These are phyloP conservation scores for Corella eumyota DNA, from an alignment of 23 tunicate genomes.

Conservation along the genomic window DNA sequence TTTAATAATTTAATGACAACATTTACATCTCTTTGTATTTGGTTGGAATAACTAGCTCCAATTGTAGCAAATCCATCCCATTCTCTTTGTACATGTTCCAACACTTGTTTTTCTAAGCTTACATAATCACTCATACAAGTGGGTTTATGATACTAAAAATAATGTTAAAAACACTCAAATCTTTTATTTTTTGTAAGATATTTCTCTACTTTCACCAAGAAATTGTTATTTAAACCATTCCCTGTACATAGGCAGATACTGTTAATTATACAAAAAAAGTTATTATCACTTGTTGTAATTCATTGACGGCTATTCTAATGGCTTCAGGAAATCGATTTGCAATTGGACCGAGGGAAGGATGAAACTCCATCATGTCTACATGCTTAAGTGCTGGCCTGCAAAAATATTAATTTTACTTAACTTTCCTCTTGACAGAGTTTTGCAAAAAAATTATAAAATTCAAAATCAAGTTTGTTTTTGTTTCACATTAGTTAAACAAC, in stretches of 20 bases:
- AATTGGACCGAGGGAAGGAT: conserved; percentile 50
- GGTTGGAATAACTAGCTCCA: conserved; percentile 39
- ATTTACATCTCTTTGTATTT: conserved; percentile 45
- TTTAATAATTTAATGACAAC: no score
- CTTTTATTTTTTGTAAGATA: no score
- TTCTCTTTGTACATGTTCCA: conserved; percentile 59
- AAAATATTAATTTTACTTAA: background rate
- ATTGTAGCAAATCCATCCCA: conserved; percentile 62
- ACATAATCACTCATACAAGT: conserved; percentile 21
- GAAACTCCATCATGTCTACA: conserved; percentile 78
- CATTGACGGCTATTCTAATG: conserved; percentile 11
- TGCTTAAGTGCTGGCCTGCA: conserved; percentile 62
- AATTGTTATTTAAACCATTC: no score
- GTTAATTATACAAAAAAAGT: no score
- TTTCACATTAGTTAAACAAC: background rate
- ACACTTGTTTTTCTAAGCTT: conserved; percentile 38
- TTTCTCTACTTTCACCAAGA: no score
- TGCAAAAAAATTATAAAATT: background rate
- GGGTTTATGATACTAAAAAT: conserved; percentile 24
- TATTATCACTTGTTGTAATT: conserved; percentile 34
- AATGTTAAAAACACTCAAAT: no score
- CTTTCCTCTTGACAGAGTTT: background rate
- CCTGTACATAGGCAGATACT: no score
- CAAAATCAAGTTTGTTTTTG: background rate
- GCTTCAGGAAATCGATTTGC: conserved; percentile 46